Evolutionary conservation across 92 coral and sea anemone genomes (phyloP).

Genomic region (Desmophyllum pertusum): DNA sequence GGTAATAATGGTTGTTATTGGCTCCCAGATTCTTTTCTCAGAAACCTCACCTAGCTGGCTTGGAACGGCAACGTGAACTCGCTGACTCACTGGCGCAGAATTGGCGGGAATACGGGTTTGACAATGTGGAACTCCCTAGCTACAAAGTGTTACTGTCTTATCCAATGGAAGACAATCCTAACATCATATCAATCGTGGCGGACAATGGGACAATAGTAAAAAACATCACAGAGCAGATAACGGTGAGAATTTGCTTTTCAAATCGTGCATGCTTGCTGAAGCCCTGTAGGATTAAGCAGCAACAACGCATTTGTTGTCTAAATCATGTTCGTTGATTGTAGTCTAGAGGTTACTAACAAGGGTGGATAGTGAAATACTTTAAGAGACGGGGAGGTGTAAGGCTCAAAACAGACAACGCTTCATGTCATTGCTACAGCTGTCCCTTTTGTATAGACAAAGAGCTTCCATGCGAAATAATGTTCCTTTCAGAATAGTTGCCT

Average conservation of each 20-base stretch:
- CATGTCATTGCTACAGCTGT: too few relatives aligned
- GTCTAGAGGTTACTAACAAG: too few relatives aligned
- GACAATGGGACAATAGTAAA: conserved; percentile 47
- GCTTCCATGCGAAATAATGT: too few relatives aligned
- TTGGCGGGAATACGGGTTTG: conserved; percentile 64
- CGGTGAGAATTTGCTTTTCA: conserved; percentile 39
- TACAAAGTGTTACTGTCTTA: conserved; percentile 68
- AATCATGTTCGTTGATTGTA: too few relatives aligned
- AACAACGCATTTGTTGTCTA: too few relatives aligned
- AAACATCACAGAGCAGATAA: conserved; percentile 51
- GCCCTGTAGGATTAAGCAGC: too few relatives aligned
- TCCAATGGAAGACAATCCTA: conserved; percentile 71
- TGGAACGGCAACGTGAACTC: conserved; percentile 37
- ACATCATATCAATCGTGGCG: conserved; percentile 57
- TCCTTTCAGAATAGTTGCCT: too few relatives aligned
- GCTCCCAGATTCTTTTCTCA: conserved; percentile 30
- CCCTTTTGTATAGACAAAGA: background rate
- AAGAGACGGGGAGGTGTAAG: too few relatives aligned
- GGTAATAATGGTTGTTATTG: background rate
- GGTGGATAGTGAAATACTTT: too few relatives aligned
- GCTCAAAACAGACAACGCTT: too few relatives aligned
- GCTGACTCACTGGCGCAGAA: conserved; percentile 33
- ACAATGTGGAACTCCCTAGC: conserved; percentile 69
- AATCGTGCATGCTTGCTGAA: background rate
- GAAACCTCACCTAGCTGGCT: conserved; percentile 70